Evolutionary conservation across 2,888 invertebrate species (phyloP), one percentile per base, ranked within the genome.

Genomic region (Apamea crenata): DNA sequence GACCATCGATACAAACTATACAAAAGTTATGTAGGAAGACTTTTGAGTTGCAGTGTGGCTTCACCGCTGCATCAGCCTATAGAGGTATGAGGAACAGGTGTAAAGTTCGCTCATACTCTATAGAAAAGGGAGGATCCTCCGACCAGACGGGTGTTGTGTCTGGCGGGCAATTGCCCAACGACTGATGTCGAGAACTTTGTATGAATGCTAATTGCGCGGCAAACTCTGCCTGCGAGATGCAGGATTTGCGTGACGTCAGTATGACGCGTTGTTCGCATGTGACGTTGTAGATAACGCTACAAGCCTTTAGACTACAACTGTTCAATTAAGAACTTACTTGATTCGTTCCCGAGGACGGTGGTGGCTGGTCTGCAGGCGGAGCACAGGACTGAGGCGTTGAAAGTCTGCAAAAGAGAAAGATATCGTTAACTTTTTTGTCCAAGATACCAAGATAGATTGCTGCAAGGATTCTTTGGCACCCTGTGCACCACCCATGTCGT

Each of bases 381-480:
- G 74, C 96, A 96, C 4, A 96, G 90, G 0, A 84, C 84, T 0
- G 93, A 89, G 0, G 93, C 89, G 84, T 96, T 91, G 90, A 91
- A 96, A 6, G 40, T 87, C 96, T 96, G 93, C 16, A 91, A 92
- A 32, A 77, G 65, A 82, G 16, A 61, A 40, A 61, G 10, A 25
- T 2, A 40, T 63, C 0, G 0, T 53, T 36, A n/a, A 44, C 36
- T 36, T 63, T 7, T 25, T 18, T 21, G 2, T 3, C 3, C 5
- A n/a, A 40, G 3, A 4, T 29, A 36, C 14, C 29, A 44, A 56
- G 25, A 5, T 44, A 72, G 25, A 73, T 18, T 73, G 32, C 12
- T 32, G 8, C 74, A 72, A 56, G 40, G 56, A 25, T 72, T 18
- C 56, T 36, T 75, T 44, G 25, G 25, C 25, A 36, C 5, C 36